Evolutionary conservation across 1,140 invertebrate genomes (phyloP), one percentile per base, ranked within the genome.

Genomic region (Procambarus virginalis): DNA sequence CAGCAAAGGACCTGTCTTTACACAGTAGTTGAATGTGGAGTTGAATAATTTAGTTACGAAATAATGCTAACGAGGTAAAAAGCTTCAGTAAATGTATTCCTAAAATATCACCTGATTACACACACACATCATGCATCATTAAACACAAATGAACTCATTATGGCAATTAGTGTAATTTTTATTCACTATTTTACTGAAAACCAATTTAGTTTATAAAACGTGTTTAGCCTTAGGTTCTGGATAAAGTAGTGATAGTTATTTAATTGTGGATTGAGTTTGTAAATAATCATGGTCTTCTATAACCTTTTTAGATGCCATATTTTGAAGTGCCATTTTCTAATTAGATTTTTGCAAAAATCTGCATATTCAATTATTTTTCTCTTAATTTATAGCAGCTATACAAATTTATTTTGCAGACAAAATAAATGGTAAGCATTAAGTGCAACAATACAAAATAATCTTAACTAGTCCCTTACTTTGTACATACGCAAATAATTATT

Each of bases 251-350:
- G 68, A 34, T 73, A 73, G 68, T 20, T 73, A 73, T 73, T 73
- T 34, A 34, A 34, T 20, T 73, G 22, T 73, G 34, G 8, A 34
- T 5, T 34, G n/a, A 34, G n/a, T 34, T 10, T 70, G 68, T 73
- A 73, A 73, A 73, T 73, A 73, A 45, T 64, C 68, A 8, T 9
- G 68, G 68, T 45, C 4, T 82, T 55, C 34, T 68, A 64, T 82
- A 82, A 22, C 4, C 20, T 46, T 55, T n/a, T 82, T 82, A 68
- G 58, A 82, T 82, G 80, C 80, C 80, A 68, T 48, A 68, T 68
- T 34, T 60, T 60, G 68, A 82, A 82, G 60, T 82, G 58, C 68
- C 58, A 45, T 20, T 68, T 78, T 3, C 49, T 78, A 48, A 0
- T 10, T 78, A 78, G 76, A 20, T 49, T 48, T 45, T 34, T 45